Percentiles rank a stretch among this genome's conserved stretches.
These are phyloP conservation scores for Dione juno DNA, from an alignment of 2,888 invertebrate genomes.

Conservation along the genomic window DNA sequence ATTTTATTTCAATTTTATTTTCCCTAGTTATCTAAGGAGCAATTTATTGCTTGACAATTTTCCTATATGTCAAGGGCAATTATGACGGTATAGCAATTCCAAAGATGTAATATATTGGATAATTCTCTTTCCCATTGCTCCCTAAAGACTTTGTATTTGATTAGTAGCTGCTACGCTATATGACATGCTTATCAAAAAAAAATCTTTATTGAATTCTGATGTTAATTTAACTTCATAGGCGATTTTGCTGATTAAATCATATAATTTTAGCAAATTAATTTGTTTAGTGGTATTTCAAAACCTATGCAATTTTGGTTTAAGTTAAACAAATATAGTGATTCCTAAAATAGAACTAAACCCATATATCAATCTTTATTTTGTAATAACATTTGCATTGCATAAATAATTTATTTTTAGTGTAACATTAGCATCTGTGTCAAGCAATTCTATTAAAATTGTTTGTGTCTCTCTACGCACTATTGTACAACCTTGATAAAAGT, in stretches of 20 bases:
- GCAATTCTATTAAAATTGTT: slow-evolving; percentile 70
- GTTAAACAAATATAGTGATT: no score
- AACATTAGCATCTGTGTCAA: slow-evolving; percentile 23
- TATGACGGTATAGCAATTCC: slow-evolving; percentile 52
- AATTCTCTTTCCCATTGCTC: slow-evolving; percentile 39
- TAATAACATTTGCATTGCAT: not conserved
- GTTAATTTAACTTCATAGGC: slow-evolving; percentile 37
- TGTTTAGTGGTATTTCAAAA: no score
- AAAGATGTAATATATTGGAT: slow-evolving; percentile 48
- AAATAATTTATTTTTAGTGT: not conserved
- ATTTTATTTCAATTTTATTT: slow-evolving; percentile 14
- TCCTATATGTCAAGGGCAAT: slow-evolving; percentile 58
- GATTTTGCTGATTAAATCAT: no score
- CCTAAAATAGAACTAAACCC: no score
- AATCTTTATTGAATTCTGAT: slow-evolving; percentile 2
- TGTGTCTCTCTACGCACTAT: slow-evolving; percentile 72
- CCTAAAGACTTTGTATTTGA: slow-evolving; percentile 41
- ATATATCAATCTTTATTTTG: not conserved
- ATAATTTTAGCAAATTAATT: no score
- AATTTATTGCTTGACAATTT: slow-evolving; percentile 35
- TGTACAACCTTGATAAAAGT: slow-evolving; percentile 68
- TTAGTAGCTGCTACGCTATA: slow-evolving; percentile 30
- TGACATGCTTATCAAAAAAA: not conserved
- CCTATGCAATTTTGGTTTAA: no score
- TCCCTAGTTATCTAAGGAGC: not conserved